Conservation (phyloP, 2,797 vertebrate species). For the Distichodus sexfasciatus region DNA sequence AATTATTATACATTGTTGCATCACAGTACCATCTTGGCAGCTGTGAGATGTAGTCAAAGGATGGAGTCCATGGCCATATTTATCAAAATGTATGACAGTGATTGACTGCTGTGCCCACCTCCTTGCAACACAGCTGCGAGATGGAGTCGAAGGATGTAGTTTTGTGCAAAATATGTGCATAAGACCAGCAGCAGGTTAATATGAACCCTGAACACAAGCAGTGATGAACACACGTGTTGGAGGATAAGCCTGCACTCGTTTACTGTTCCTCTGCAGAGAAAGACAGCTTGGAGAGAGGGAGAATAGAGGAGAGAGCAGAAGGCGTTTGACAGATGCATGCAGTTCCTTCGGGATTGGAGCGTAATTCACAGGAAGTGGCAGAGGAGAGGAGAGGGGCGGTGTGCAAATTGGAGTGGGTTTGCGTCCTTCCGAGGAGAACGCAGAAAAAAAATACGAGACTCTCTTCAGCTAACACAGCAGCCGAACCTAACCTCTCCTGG, state of each 20-base stretch:
- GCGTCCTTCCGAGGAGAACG: conserved; percentile 23
- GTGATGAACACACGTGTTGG: neutral
- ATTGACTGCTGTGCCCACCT: too few relatives aligned
- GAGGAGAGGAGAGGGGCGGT: conserved; percentile 19
- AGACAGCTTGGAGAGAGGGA: neutral
- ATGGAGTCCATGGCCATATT: too few relatives aligned
- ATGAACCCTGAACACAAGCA: neutral
- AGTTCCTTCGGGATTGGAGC: conserved; percentile 31
- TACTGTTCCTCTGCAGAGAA: neutral
- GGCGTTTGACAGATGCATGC: conserved; percentile 31
- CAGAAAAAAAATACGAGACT: conserved; percentile 10
- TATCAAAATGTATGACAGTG: too few relatives aligned
- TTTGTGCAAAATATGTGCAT: too few relatives aligned
- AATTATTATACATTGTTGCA: too few relatives aligned
- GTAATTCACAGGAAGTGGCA: conserved; percentile 40
- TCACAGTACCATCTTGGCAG: too few relatives aligned
- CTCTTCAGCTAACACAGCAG: conserved; percentile 17
- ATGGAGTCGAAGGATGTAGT: too few relatives aligned
- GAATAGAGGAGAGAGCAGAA: neutral
- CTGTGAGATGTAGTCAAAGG: too few relatives aligned
- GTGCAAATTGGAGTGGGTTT: conserved; percentile 46
- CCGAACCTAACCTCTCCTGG: neutral
- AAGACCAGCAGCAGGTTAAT: too few relatives aligned
- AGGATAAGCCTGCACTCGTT: conserved; percentile 18
- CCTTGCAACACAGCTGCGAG: too few relatives aligned